Evolutionary conservation across 2,888 invertebrate species (phyloP).

Genomic region (Cephus pygmeus): DNA sequence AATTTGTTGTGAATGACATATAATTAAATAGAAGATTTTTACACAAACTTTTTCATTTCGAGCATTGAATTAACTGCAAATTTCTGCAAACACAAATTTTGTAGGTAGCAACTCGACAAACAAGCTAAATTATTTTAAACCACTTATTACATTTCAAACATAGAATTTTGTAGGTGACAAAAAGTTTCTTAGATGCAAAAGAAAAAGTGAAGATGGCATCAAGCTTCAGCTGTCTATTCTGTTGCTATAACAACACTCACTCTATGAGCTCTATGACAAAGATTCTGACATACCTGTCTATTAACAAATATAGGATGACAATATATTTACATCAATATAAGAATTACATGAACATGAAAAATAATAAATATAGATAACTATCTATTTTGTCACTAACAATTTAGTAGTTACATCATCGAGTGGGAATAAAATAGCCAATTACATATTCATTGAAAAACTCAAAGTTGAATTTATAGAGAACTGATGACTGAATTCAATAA

Average conservation of each 20-base stretch:
- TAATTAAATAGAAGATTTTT: neutral
- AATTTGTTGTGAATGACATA: neutral
- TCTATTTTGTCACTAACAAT: neutral
- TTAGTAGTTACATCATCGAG: neutral
- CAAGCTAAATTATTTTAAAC: neutral
- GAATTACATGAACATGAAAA: too few relatives aligned
- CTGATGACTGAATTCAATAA: neutral
- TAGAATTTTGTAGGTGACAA: slow-evolving; percentile 29
- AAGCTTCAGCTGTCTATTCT: slow-evolving; percentile 28
- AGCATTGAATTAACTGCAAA: neutral
- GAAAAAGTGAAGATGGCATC: slow-evolving; percentile 26
- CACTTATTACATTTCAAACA: slow-evolving; percentile 31
- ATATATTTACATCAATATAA: too few relatives aligned
- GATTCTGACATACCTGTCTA: neutral
- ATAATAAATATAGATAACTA: neutral
- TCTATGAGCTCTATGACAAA: neutral
- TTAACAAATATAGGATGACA: neutral
- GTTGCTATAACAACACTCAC: slow-evolving; percentile 36
- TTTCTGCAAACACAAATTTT: neutral
- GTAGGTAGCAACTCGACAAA: neutral
- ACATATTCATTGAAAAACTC: neutral
- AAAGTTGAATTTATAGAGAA: neutral
- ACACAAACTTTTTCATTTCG: neutral
- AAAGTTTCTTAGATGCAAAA: slow-evolving; percentile 24
- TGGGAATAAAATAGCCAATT: neutral